Base-by-base conservation (phyloP, 2,113 vertebrate genomes). In the Chionomys nivalis region DNA sequence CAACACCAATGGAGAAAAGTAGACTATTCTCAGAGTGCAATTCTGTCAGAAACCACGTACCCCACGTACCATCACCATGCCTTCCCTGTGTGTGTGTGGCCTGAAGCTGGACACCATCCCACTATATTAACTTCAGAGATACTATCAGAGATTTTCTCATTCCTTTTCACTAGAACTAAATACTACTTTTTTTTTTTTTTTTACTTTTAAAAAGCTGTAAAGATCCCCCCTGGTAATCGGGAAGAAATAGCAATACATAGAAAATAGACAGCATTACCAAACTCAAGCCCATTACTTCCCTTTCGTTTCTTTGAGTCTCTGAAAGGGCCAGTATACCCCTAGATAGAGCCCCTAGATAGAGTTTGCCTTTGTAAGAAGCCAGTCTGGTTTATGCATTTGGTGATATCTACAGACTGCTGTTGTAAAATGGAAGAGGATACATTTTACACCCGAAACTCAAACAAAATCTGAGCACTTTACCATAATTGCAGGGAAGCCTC, bases 1-100 rank as follows among this genome's bases (percentile, higher is more conserved):
- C 96, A 97, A 93, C 7, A 66, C 26, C 63, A 97, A 91, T 94
- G 95, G 47, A 95, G 42, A 96, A 93, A 96, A 87, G 44, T 23
- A 7, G 94, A 82, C 83, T 94, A 21, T 83, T 97, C 93, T 87
- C 97, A 81, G 77, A 98, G 63, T 90, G 70, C 33, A 68, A 58
- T 73, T 95, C 94, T 21, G n/a, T 78, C 55, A 95, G 72, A 77
- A 98, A 96, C 77, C 36, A 52, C 81, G 55, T 94, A 94, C 1
- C 61, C 77, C 36, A 52, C 81, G 55, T 94, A 94, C 1, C 61
- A 26, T 19, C 3, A 96, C 65, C 47, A 92, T 96, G 96, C 47
- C 89, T 44, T 58, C 92, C 58, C 81, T 93, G 95, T 61, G 88
- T 92, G 87, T 92, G 88, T 91, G 93, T 89, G 86, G 65, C 89